phyloP scores from a whole-genome alignment of 1,140 invertebrate species.

The Pogonomyrmex barbatus region DNA sequence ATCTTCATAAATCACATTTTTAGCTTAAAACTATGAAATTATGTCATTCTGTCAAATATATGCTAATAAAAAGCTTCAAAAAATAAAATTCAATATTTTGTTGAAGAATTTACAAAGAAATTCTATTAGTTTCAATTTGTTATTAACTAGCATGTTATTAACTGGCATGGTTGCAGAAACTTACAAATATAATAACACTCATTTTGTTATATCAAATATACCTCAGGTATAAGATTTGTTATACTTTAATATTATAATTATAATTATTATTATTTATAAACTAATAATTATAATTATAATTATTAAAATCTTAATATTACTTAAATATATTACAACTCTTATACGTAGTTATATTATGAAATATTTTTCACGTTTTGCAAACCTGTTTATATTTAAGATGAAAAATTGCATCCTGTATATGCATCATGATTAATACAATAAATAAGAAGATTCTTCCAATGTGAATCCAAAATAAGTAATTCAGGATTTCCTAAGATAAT shows the following conservation, averaged over 20 bases:
- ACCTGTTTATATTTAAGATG: slow-evolving; percentile 37
- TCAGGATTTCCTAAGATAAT: slow-evolving; percentile 94
- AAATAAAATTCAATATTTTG: slow-evolving; percentile 17
- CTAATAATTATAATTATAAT: background rate
- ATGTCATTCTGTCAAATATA: background rate
- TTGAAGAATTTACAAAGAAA: slow-evolving; percentile 1
- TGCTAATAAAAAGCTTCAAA: background rate
- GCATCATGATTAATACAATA: slow-evolving; percentile 81
- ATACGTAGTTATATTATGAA: background rate
- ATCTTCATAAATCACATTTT: background rate
- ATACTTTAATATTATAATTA: background rate
- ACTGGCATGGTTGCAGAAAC: background rate
- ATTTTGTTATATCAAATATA: slow-evolving; percentile 2
- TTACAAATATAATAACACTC: background rate
- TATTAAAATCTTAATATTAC: background rate
- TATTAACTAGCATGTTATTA: background rate
- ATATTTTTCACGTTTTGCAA: background rate
- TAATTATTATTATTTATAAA: background rate
- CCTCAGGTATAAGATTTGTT: background rate
- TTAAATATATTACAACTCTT: slow-evolving; percentile 7
- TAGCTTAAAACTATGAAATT: background rate
- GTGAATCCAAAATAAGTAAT: slow-evolving; percentile 89
- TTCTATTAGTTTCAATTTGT: background rate
- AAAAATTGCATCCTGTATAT: slow-evolving; percentile 80
- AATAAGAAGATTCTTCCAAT: slow-evolving; percentile 90